Base-by-base conservation (phyloP, 2,888 invertebrate species). In the Drosophila paracracens region DNA sequence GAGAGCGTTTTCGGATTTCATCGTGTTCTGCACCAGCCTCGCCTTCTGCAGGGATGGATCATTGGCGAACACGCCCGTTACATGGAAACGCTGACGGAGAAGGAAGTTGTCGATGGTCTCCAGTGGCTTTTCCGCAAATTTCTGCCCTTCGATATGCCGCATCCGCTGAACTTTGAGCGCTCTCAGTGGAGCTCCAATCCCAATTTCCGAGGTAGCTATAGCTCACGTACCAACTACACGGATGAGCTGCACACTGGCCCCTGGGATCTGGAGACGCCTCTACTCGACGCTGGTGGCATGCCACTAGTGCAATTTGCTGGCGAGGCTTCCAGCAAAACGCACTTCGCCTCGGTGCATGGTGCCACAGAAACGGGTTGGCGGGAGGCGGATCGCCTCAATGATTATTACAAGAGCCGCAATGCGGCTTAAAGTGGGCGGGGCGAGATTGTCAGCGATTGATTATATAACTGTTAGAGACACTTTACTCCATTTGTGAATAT, bases 341-440 rank as follows among this genome's bases (percentile, higher is more conserved):
- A 94, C 84, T 96, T 94, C 87, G 94, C 94, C 0, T 95, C 95
- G 0, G 96, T 95, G 0, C 96, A 97, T 85, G 96, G 96, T 0
- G 97, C 97, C 0, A 92, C 96, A 0, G 96, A 96, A 87, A 94
- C 95, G n/a, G 97, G 97, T 0, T 95, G 95, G 90, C 94, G 96
- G 27, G 96, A 96, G 89, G 96, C 96, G 0, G 94, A 95, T 48
- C 94, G 96, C 69, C 91, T 96, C 25, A 93, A 94, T 50, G 86
- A 92, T 7, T 89, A 89, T 46, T 93, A 93, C 54, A 72, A 66
- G 13, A 65, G 36, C 0, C 72, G 80, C 4, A 72, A 72, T 33
- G 74, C 81, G 4, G 13, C 13, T 21, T 46, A 21, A 54, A 40
- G 35, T 40, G 48, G 63, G 63, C 58, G 61, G 54, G 40, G 0